phyloP scores from a whole-genome alignment of 2,888 invertebrate genomes.

The Drosophila heteroneura region DNA sequence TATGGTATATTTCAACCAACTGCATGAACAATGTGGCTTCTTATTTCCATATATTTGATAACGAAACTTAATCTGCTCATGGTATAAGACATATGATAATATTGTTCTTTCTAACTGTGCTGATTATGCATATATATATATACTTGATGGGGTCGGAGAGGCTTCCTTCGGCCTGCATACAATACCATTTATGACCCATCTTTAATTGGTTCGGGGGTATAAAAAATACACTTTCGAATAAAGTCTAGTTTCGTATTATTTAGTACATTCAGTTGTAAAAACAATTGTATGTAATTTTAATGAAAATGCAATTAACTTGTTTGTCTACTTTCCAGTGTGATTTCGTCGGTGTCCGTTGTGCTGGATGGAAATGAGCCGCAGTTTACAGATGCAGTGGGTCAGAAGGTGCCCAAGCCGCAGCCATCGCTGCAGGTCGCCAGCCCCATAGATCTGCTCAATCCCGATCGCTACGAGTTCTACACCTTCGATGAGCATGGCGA shows the following conservation, averaged over 20 bases:
- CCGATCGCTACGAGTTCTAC: slow-evolving; percentile 94
- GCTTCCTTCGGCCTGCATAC: not conserved
- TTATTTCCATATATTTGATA: not conserved
- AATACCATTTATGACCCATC: not conserved
- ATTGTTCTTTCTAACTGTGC: not conserved
- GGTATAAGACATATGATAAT: not conserved
- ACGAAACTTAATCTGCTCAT: not conserved
- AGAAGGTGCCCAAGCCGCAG: slow-evolving; percentile 88
- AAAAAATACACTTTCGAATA: not conserved
- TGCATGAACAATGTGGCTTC: not conserved
- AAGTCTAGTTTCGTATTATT: not conserved
- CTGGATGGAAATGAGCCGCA: slow-evolving; percentile 87
- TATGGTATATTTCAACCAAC: not conserved
- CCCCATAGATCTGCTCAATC: slow-evolving; percentile 91
- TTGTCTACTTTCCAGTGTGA: slow-evolving; percentile 86
- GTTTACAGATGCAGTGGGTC: slow-evolving; percentile 89
- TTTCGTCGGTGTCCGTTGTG: slow-evolving; percentile 89
- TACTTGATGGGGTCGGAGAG: not conserved
- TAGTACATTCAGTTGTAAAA: not conserved
- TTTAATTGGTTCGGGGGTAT: not conserved
- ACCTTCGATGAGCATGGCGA: slow-evolving; percentile 94
- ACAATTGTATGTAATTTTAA: not conserved
- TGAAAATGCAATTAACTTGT: not conserved
- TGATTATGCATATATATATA: not conserved
- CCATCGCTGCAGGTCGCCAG: slow-evolving; percentile 90